Evolutionary conservation across 2,113 vertebrate species (phyloP).

Genomic region (Lethenteron camtschaticum): DNA sequence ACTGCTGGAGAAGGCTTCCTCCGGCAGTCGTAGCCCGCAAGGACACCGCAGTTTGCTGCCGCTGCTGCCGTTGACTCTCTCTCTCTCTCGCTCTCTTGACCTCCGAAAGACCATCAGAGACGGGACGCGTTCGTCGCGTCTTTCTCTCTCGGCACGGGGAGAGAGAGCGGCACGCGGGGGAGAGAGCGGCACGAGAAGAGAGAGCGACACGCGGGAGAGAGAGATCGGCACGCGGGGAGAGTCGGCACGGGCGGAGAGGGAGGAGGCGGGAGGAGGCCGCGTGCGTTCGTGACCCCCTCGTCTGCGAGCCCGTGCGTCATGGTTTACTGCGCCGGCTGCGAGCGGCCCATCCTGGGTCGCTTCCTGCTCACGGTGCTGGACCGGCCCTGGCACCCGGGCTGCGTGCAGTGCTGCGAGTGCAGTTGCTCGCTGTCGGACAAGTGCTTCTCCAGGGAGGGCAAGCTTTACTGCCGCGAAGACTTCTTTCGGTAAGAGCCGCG

Average conservation of each 20-base stretch:
- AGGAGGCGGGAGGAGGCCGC: background rate
- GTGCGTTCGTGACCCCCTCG: background rate
- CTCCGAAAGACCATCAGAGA: no score
- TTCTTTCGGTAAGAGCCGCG: slow-evolving; percentile 62
- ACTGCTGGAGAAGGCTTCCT: no score
- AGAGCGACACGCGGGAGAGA: no score
- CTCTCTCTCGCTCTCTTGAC: no score
- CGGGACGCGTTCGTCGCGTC: background rate
- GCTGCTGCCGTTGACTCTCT: no score
- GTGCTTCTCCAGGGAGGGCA: slow-evolving; percentile 86
- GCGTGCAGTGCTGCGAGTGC: slow-evolving; percentile 89
- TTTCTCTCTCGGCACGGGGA: background rate
- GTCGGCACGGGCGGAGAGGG: background rate
- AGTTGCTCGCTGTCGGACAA: slow-evolving; percentile 77
- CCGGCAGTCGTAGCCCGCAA: no score
- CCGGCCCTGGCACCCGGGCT: slow-evolving; percentile 84
- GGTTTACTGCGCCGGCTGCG: slow-evolving; percentile 91
- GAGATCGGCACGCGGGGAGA: background rate
- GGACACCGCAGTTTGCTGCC: no score
- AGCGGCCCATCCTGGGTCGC: slow-evolving; percentile 78
- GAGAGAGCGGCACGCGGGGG: background rate
- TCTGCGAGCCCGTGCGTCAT: slow-evolving; percentile 42
- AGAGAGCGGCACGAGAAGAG: no score
- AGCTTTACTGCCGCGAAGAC: slow-evolving; percentile 91
- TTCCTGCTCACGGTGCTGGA: slow-evolving; percentile 84